Evolutionary conservation across 2,888 invertebrate species (phyloP).

Genomic region (Colletes collaris): DNA sequence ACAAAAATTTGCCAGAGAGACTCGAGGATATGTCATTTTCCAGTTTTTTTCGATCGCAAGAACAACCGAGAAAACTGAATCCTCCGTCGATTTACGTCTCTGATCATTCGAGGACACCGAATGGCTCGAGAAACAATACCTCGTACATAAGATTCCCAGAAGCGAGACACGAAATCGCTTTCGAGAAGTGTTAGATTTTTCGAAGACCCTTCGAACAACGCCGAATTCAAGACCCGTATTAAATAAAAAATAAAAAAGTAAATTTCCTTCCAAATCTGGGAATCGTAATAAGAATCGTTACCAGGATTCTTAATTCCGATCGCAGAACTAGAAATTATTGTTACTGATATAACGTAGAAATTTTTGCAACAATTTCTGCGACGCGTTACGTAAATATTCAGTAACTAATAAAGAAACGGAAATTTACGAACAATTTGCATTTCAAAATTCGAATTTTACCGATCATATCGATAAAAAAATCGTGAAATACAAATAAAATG

Average conservation of each 20-base stretch:
- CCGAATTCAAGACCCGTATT: no score
- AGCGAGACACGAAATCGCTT: background rate
- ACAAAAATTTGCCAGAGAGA: slow-evolving; percentile 8
- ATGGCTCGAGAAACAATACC: slow-evolving; percentile 14
- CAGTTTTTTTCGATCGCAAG: background rate
- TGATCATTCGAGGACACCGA: background rate
- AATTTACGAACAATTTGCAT: background rate
- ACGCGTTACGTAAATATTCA: no score
- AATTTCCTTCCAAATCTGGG: background rate
- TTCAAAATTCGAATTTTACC: background rate
- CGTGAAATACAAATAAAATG: no score
- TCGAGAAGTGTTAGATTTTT: background rate
- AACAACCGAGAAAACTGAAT: background rate
- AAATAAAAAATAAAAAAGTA: no score
- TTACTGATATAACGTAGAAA: background rate
- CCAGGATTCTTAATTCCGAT: slow-evolving; percentile 22
- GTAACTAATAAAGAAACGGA: no score
- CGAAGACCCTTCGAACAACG: no score
- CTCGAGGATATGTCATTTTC: slow-evolving; percentile 1
- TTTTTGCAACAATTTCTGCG: slow-evolving; percentile 16
- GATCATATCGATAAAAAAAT: background rate
- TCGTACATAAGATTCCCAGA: slow-evolving; percentile 4
- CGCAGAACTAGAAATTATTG: background rate
- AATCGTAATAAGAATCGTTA: slow-evolving; percentile 18
- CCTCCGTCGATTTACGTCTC: background rate